Conservation (phyloP, 2,113 vertebrate genomes). For the Actinemys pallida region DNA sequence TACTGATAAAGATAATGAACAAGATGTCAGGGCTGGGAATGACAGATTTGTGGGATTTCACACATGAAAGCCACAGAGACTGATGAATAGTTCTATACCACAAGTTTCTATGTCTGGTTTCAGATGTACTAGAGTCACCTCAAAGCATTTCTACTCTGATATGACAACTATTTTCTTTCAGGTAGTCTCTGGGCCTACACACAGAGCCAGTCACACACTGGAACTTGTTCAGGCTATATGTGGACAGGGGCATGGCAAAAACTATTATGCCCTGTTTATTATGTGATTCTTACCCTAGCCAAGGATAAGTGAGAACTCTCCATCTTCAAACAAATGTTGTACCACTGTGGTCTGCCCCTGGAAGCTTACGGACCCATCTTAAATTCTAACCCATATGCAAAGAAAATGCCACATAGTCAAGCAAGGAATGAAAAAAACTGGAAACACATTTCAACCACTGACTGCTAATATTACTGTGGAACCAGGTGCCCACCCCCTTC, state of each 20-base stretch:
- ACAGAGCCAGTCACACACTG: not conserved
- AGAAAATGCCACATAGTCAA: rapidly evolving
- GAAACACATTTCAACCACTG: not conserved
- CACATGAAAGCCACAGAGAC: not conserved
- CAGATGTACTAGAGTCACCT: not conserved
- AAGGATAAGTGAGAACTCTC: not conserved
- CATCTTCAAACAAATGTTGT: not conserved
- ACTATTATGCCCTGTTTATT: not conserved
- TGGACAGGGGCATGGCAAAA: not conserved
- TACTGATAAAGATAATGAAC: not conserved
- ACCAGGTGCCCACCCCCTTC: not conserved
- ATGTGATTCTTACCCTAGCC: not conserved
- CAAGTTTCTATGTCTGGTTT: not conserved
- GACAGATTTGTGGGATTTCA: not conserved
- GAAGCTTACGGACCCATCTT: not conserved
- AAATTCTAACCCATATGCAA: rapidly evolving
- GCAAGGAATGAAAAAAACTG: not conserved
- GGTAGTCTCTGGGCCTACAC: not conserved
- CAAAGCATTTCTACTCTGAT: not conserved
- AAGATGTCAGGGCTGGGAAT: not conserved
- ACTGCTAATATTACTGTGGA: not conserved
- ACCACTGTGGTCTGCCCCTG: not conserved
- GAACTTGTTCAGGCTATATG: not conserved
- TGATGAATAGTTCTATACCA: not conserved
- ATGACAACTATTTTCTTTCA: not conserved